Evolutionary conservation across 1,140 invertebrate genomes (phyloP), one percentile per base, ranked within the genome.

Genomic region (Rhopalosiphum maidis): DNA sequence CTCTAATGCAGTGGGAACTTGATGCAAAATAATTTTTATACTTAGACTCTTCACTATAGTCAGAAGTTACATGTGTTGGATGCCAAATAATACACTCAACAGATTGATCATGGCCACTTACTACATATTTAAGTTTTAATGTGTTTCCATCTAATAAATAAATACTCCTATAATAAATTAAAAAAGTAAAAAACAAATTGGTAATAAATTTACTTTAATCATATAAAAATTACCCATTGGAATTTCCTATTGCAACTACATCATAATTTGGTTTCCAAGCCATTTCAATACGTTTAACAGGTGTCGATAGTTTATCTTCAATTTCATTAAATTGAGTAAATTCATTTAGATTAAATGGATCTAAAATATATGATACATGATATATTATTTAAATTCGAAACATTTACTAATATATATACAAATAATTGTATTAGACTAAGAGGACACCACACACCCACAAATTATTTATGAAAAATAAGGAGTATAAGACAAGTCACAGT

Each of bases 181-280:
- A 60, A 68, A 90, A 88, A 25, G 35, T 90, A 55, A 90, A 46
- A 55, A 60, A 54, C 5, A 25, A 23, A 4, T 21, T 23, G 1
- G 7, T 60, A 41, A 90, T n/a, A 43, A 9, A 68, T 68, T 5
- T 51, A 35, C 0, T 35, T 90, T 83, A 82, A 77, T 30, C 25
- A 35, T 35, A 77, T 35, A 46, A 82, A 94, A 89, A 82, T 92
- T 92, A 95, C 94, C 97, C 96, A 96, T 96, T 96, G 94, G 96
- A 96, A 95, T 96, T 96, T 77, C 96, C 96, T 94, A 97, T 94
- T 68, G 96, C 96, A 94, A 97, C 95, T 11, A 96, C 94, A 30
- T 95, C 95, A 94, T 95, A 96, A 95, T 97, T 96, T 91, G 96
- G 95, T 94, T 96, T 97, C 97, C 97, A 97, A 30, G 96, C 95